Evolutionary conservation across 1,140 invertebrate genomes (phyloP).

Genomic region (Rhagoletis zephyria): DNA sequence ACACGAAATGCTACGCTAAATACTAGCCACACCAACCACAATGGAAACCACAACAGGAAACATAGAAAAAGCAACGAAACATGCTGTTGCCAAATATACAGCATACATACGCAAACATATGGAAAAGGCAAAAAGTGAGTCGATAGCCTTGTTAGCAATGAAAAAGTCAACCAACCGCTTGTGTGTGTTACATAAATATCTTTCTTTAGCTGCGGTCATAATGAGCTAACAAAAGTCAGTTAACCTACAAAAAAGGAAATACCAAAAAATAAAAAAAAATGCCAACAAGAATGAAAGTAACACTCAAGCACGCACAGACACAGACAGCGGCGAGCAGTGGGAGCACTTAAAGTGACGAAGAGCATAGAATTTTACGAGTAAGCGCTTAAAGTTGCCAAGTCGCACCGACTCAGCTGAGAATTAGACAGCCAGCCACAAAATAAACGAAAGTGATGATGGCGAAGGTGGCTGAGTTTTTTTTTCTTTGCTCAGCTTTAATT

Average conservation of each 20-base stretch:
- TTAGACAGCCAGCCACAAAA: background rate
- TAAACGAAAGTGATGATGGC: too few species aligned
- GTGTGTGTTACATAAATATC: background rate
- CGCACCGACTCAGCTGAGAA: background rate
- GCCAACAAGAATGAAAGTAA: background rate
- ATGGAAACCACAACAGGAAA: slow-evolving; percentile 16
- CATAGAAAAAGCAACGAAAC: background rate
- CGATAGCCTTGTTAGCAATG: too few species aligned
- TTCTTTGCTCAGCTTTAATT: too few species aligned
- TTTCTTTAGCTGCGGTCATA: background rate
- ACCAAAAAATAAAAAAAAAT: background rate
- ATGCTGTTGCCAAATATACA: background rate
- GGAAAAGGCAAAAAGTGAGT: too few species aligned
- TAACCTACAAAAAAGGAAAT: background rate
- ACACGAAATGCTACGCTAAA: background rate
- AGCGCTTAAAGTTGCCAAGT: background rate
- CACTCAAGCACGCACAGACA: slow-evolving; percentile 42
- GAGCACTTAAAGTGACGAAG: too few species aligned
- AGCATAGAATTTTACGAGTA: too few species aligned
- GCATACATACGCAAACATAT: too few species aligned
- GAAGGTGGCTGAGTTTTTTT: too few species aligned
- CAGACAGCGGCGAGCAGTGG: background rate
- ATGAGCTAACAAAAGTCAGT: background rate
- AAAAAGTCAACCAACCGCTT: too few species aligned
- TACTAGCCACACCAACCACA: background rate